A percentile compares a stretch with the other conserved stretches of the same genome.
phyloP scores from a whole-genome alignment of 1,140 invertebrate species.

The Chrysomallon squamiferum region DNA sequence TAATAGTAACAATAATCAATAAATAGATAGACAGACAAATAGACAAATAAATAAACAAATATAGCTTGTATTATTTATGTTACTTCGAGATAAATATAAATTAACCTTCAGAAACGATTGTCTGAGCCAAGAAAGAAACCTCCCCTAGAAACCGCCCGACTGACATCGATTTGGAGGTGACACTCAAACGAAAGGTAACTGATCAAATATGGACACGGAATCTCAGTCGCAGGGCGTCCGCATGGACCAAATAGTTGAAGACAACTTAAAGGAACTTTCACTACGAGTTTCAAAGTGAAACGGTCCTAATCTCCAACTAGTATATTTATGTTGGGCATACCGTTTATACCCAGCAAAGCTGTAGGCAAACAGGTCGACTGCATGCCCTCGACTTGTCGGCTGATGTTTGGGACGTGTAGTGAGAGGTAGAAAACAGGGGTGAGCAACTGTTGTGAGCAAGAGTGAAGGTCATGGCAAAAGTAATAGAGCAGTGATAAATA shows the following conservation, averaged over 20 bases:
- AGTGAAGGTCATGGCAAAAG: no score
- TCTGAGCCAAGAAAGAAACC: no score
- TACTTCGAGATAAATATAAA: no score
- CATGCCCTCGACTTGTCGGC: no score
- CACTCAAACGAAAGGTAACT: background rate
- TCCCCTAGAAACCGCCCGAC: no score
- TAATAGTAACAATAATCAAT: no score
- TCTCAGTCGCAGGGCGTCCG: background rate
- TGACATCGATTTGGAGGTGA: no score
- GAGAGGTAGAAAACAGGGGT: background rate
- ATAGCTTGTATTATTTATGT: no score
- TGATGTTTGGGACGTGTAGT: background rate
- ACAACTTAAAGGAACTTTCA: constrained; percentile 14
- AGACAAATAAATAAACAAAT: no score
- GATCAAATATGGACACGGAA: constrained; percentile 2
- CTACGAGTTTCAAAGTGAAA: constrained; percentile 10
- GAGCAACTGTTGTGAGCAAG: background rate
- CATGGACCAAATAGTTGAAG: constrained; percentile 7
- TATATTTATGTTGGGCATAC: constrained; percentile 10
- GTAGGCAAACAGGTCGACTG: background rate
- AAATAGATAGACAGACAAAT: no score
- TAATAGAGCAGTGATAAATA: no score
- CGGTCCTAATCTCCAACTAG: constrained; percentile 10
- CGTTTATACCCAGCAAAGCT: constrained; percentile 5
- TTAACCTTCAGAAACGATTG: no score